Base-by-base conservation (phyloP, 2,113 vertebrate species). In the Salvelinus fontinalis region DNA sequence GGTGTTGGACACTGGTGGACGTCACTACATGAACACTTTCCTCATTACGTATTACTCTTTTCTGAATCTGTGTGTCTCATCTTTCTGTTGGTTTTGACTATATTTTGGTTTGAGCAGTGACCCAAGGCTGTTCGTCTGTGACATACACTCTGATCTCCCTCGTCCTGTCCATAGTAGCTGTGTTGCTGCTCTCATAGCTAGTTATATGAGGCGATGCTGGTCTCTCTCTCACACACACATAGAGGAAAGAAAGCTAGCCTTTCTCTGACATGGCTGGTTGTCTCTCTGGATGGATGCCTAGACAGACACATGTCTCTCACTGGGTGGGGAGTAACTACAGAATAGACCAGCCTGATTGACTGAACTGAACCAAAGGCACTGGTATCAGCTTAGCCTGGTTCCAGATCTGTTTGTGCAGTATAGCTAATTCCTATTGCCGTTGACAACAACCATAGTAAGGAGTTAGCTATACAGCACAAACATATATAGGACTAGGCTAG, bases 141-240 rank as follows among this genome's bases (percentile, higher is more conserved):
- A 95, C 96, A 89, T 95, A 89, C 92, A 95, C 95, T 83, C 91
- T 95, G 91, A 92, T 92, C 85, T 95, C 95, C 82, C 94, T 97
- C 93, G 93, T 97, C 91, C 84, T 96, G 84, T 95, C 95, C 84
- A 87, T 95, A 88, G 91, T 96, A 92, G 92, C 94, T 90, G 89
- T 95, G 70, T 90, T 96, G 85, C 90, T 97, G 93, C 93, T 98
- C 89, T 97, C 92, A 88, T 99, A 97, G 94, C 91, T 73, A 54
- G 16, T 54, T 54, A 54, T 14, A 12, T 62, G 70, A 67, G 67
- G 51, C 51, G 5, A 54, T 7, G 51, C 49, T 51, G 14, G 11
- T 51, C 14, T 16, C 49, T 51, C 51, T 85, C 74, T 39, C 39
- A 11, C 27, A 81, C 76, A 79, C 77, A 34, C 29, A 22, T 13